Evolutionary conservation across 2,113 vertebrate genomes (phyloP).

Genomic region (Campylomormyrus numenius): DNA sequence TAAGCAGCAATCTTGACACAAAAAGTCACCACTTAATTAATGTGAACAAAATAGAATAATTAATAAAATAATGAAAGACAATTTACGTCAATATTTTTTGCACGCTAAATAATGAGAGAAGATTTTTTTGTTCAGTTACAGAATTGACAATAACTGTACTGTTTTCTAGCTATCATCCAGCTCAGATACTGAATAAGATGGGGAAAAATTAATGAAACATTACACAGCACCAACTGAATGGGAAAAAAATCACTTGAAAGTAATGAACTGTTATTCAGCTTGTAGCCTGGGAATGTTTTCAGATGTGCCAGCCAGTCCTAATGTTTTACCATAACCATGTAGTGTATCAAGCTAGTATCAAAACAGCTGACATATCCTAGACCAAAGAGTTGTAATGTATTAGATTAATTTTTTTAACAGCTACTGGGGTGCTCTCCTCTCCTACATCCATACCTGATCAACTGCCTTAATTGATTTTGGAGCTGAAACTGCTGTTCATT

Average conservation of each 20-base stretch:
- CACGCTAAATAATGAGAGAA: neutral
- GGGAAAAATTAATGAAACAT: neutral
- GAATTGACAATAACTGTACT: neutral
- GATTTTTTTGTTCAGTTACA: neutral
- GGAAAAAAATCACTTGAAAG: neutral
- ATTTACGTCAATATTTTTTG: neutral
- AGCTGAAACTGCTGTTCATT: neutral
- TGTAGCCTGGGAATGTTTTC: neutral
- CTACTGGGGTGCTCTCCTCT: neutral
- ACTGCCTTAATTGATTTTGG: neutral
- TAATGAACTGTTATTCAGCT: neutral
- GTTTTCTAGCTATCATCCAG: neutral
- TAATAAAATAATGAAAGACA: neutral
- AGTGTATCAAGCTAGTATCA: neutral
- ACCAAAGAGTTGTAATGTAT: neutral
- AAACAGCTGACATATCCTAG: neutral
- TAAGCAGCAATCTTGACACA: neutral
- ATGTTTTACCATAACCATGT: neutral
- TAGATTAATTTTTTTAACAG: neutral
- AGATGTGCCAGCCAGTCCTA: neutral
- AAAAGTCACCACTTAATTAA: neutral
- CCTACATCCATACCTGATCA: neutral
- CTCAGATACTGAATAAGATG: neutral
- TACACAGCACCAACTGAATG: neutral
- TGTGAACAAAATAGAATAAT: neutral